Evolutionary conservation across 2,888 invertebrate species (phyloP).

Genomic region (Automeris io): DNA sequence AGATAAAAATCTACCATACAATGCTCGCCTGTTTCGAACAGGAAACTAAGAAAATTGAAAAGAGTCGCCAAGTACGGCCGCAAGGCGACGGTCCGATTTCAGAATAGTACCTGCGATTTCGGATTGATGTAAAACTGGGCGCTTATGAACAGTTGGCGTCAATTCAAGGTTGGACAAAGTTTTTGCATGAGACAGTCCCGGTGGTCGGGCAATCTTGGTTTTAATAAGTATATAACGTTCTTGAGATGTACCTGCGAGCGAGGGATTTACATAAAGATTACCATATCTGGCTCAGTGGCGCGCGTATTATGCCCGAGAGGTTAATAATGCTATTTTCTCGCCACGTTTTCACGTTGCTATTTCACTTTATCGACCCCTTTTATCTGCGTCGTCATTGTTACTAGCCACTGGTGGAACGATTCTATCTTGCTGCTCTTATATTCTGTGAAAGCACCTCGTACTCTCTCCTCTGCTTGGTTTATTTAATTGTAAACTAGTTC

Average conservation of each 20-base stretch:
- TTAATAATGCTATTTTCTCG: conserved; percentile 78
- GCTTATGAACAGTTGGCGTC: conserved; percentile 56
- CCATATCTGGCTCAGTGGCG: conserved; percentile 76
- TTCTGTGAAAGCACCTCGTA: background rate
- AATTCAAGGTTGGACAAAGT: conserved; percentile 44
- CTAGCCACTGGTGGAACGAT: conserved; percentile 62
- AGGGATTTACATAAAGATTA: conserved; percentile 77
- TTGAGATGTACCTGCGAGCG: conserved; percentile 73
- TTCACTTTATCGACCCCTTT: conserved; percentile 72
- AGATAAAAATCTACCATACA: conserved; percentile 77
- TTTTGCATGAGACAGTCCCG: conserved; percentile 62
- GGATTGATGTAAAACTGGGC: conserved; percentile 63
- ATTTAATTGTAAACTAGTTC: too few relatives aligned
- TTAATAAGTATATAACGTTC: conserved; percentile 76
- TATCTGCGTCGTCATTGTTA: conserved; percentile 73
- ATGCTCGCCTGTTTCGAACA: conserved; percentile 65
- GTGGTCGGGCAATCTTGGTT: conserved; percentile 70
- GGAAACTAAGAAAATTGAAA: conserved; percentile 77
- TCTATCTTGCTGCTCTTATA: conserved; percentile 38
- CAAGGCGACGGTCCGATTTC: conserved; percentile 68
- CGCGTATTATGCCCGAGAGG: conserved; percentile 75
- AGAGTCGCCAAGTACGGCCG: conserved; percentile 69
- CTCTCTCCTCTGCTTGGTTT: background rate
- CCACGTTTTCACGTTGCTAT: conserved; percentile 75
- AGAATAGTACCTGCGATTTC: conserved; percentile 64